phyloP scores from a whole-genome alignment of 2,888 invertebrate species.

The Cryptocephalus moraei region DNA sequence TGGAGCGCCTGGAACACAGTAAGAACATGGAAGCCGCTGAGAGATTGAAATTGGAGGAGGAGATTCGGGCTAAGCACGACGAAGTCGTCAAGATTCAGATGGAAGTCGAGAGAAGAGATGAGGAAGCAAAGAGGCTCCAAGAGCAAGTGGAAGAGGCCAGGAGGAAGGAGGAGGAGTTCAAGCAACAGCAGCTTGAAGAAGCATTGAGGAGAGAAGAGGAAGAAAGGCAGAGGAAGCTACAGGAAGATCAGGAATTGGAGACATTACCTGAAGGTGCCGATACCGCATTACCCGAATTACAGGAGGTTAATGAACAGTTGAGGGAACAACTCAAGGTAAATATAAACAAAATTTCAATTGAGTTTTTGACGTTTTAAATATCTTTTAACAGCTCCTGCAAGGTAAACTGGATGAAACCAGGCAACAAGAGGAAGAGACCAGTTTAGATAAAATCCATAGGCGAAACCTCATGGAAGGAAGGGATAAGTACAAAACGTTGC shows the following conservation, averaged over 20 bases:
- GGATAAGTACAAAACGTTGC: constrained; percentile 34
- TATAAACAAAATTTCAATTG: neutral
- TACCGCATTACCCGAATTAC: constrained; percentile 28
- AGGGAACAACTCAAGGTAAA: constrained; percentile 30
- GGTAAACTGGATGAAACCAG: constrained; percentile 27
- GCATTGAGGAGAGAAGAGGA: constrained; percentile 8
- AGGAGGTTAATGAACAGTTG: constrained; percentile 29
- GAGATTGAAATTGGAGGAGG: constrained; percentile 74
- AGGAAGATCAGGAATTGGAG: constrained; percentile 22
- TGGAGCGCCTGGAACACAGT: constrained; percentile 79
- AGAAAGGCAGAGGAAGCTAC: constrained; percentile 12
- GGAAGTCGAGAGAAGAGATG: constrained; percentile 31
- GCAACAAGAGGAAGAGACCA: constrained; percentile 27
- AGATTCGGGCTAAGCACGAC: constrained; percentile 71
- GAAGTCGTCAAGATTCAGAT: constrained; percentile 31
- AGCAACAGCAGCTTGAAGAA: constrained; percentile 9
- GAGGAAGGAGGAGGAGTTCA: constrained; percentile 13
- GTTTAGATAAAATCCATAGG: constrained; percentile 32
- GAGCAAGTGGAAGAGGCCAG: constrained; percentile 14
- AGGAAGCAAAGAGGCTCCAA: constrained; percentile 20
- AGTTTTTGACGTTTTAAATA: neutral
- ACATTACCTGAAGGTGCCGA: constrained; percentile 25
- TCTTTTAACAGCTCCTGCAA: constrained; percentile 26
- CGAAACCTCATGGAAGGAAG: constrained; percentile 30
- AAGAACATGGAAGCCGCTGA: constrained; percentile 83